Evolutionary conservation across 2,797 vertebrate species (phyloP).

Genomic region (Botia kubotai): DNA sequence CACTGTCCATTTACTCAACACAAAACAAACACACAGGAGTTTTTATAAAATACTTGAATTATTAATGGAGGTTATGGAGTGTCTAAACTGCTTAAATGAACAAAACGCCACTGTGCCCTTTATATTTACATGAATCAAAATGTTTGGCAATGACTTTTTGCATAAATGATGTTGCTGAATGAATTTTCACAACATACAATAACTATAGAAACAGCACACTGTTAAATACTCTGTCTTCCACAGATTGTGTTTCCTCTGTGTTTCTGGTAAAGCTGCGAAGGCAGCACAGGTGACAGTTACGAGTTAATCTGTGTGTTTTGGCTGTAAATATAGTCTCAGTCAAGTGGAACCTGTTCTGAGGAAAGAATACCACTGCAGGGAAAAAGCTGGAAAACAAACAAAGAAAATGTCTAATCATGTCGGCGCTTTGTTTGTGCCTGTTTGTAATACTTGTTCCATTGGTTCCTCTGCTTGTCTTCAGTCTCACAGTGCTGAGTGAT

Average conservation of each 20-base stretch:
- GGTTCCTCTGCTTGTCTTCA: slow-evolving; percentile 64
- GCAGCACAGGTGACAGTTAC: not conserved
- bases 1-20: too few relatives aligned
- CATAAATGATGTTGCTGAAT: too few relatives aligned
- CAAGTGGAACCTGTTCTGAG: slow-evolving; percentile 3
- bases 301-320: not conserved
- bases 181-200: not conserved
- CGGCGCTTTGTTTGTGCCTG: slow-evolving; percentile 52
- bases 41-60: too few relatives aligned
- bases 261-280: not conserved
- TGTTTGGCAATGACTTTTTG: too few relatives aligned
- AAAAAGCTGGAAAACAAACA: slow-evolving; percentile 30
- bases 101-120: too few relatives aligned
- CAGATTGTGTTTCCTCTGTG: too few relatives aligned
- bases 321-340: not conserved
- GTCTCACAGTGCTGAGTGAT: slow-evolving; percentile 68
- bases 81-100: too few relatives aligned
- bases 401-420: slow-evolving; percentile 31
- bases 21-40: too few relatives aligned
- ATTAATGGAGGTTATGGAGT: too few relatives aligned
- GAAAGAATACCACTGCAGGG: slow-evolving; percentile 29
- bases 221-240: too few relatives aligned
- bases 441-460: slow-evolving; percentile 44
- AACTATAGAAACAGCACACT: not conserved
- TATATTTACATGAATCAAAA: too few relatives aligned